Conservation (phyloP, 1,140 invertebrate genomes). For the fruit fly (Drosophila melanogaster) region DNA sequence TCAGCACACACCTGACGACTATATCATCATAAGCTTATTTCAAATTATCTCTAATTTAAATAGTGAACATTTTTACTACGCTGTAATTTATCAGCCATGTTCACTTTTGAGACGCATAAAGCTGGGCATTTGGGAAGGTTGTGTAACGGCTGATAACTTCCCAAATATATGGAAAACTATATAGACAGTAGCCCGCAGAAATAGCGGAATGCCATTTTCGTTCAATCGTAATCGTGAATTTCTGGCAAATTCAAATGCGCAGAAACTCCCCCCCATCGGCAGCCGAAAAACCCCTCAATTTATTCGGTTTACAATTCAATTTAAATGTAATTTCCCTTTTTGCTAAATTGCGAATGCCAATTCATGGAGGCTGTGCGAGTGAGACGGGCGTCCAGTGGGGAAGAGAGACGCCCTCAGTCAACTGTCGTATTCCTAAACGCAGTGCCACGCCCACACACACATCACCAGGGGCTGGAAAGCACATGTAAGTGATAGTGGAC, state of each 20-base stretch:
- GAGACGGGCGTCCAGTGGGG: conserved; percentile 4
- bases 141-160: conserved; percentile 13
- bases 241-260: conserved; percentile 28
- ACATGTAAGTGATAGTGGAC: conserved; percentile 60
- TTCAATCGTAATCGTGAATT: conserved; percentile 38
- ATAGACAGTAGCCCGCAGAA: conserved; percentile 27
- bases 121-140: conserved; percentile 1
- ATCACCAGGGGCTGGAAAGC: conserved; percentile 27
- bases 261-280: neutral
- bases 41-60: neutral
- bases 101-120: neutral
- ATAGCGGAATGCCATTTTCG: conserved; percentile 28
- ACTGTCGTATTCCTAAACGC: conserved; percentile 49
- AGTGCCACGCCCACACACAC: conserved; percentile 39
- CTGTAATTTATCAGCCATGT: conserved; percentile 3
- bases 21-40: neutral
- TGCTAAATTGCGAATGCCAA: conserved; percentile 65
- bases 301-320: conserved; percentile 77
- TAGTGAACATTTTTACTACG: neutral
- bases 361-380: conserved; percentile 12
- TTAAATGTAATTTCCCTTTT: conserved; percentile 78
- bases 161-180: conserved; percentile 43
- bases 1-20: neutral
- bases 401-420: conserved; percentile 11
- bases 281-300: conserved; percentile 14